Evolutionary conservation across 2,797 vertebrate species (phyloP).

Genomic region (Helarctos malayanus): DNA sequence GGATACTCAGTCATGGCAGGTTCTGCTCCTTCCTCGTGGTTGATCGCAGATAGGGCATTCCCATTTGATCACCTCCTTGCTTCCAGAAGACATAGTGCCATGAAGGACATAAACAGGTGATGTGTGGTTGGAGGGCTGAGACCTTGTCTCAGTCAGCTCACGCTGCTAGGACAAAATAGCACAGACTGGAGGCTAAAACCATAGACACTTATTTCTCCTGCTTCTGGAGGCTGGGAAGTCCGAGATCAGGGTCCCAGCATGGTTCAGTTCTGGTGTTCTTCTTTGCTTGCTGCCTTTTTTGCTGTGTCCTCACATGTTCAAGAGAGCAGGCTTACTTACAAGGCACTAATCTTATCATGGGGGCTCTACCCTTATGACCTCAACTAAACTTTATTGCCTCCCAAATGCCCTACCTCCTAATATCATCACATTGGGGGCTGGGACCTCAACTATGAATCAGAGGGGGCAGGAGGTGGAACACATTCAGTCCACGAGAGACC

Average conservation of each 20-base stretch:
- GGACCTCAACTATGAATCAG: background rate
- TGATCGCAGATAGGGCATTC: background rate
- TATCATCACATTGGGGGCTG: background rate
- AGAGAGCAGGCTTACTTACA: background rate
- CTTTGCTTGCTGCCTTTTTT: background rate
- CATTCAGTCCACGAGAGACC: background rate
- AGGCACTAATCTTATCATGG: background rate
- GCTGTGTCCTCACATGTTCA: background rate
- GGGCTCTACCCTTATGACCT: background rate
- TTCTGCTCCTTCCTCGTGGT: background rate
- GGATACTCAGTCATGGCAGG: background rate
- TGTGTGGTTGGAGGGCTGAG: background rate
- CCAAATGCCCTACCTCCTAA: background rate
- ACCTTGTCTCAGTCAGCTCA: background rate
- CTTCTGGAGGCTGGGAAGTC: background rate
- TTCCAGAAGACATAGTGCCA: background rate
- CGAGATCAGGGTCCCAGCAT: background rate
- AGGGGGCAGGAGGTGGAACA: fast-evolving
- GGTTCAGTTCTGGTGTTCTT: background rate
- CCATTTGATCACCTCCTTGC: background rate
- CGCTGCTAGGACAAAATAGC: background rate
- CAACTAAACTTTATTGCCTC: background rate
- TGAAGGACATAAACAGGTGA: background rate
- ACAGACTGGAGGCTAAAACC: background rate
- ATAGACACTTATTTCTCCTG: background rate